A percentile compares a stretch with the other conserved stretches of the same genome.
Conservation (phyloP, 2,888 invertebrate species). For the Buathra laborator region DNA sequence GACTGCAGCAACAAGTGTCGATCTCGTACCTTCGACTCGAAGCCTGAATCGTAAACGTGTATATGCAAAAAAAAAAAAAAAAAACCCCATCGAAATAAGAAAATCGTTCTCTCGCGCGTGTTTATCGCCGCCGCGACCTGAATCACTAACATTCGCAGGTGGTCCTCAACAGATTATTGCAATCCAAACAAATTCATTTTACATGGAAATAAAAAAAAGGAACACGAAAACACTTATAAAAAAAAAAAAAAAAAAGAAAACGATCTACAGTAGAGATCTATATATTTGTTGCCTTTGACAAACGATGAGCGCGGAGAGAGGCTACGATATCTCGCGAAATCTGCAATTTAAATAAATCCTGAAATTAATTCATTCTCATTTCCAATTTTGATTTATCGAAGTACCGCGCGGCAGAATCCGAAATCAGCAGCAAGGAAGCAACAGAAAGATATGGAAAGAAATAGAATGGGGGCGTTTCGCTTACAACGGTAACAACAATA, state of each 20-base stretch:
- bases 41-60: conserved; percentile 6
- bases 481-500: conserved; percentile 64
- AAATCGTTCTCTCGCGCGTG: neutral
- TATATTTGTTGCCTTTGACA: conserved; percentile 52
- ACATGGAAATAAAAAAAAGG: neutral
- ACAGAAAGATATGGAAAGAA: conserved; percentile 2
- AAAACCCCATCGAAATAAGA: neutral
- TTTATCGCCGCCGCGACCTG: neutral
- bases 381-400: conserved; percentile 67
- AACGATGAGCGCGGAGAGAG: conserved; percentile 27
- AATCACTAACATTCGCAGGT: neutral
- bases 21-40: conserved; percentile 45
- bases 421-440: neutral
- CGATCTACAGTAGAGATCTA: conserved; percentile 4
- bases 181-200: conserved; percentile 8
- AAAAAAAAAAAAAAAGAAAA: conserved; percentile 28
- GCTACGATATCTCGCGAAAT: conserved; percentile 27
- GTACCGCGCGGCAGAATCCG: conserved; percentile 20
- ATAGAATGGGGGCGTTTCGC: conserved; percentile 22
- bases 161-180: neutral
- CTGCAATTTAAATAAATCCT: conserved; percentile 60
- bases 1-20: conserved; percentile 63
- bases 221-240: neutral
- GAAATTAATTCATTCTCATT: conserved; percentile 65
- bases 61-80: conserved; percentile 5